phyloP scores from a whole-genome alignment of 1,140 invertebrate genomes.

The Drosophila quadrilineata region DNA sequence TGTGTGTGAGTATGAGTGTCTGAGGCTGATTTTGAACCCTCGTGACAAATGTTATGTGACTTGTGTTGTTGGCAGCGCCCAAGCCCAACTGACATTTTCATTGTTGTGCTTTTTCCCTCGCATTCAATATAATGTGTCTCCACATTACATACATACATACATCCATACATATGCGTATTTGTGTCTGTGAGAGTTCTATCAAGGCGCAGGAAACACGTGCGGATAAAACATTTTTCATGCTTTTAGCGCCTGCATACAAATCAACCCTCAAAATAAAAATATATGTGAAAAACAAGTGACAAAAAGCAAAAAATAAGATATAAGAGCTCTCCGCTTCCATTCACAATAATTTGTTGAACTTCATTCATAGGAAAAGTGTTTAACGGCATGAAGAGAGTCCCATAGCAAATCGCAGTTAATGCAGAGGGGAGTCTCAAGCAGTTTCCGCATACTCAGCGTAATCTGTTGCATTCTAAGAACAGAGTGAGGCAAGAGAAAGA shows the following conservation, averaged over 20 bases:
- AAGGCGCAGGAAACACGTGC: constrained; percentile 78
- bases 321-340: no score
- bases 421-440: neutral
- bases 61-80: constrained; percentile 53
- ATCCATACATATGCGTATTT: constrained; percentile 19
- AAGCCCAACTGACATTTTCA: constrained; percentile 66
- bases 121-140: constrained; percentile 75
- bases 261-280: constrained; percentile 65
- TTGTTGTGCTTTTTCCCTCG: constrained; percentile 68
- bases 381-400: constrained; percentile 5
- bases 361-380: constrained; percentile 50
- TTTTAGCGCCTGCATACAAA: constrained; percentile 80
- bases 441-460: constrained; percentile 36
- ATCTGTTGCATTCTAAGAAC: constrained; percentile 71
- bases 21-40: neutral
- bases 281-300: neutral
- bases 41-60: constrained; percentile 53
- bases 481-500: constrained; percentile 16
- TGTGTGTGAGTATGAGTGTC: no score
- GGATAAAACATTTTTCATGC: constrained; percentile 79
- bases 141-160: constrained; percentile 37
- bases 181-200: constrained; percentile 49
- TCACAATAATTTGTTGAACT: constrained; percentile 79
- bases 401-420: no score
- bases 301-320: constrained; percentile 35